phyloP scores from a whole-genome alignment of 2,888 invertebrate genomes.

The Eumerus sabulonum region DNA sequence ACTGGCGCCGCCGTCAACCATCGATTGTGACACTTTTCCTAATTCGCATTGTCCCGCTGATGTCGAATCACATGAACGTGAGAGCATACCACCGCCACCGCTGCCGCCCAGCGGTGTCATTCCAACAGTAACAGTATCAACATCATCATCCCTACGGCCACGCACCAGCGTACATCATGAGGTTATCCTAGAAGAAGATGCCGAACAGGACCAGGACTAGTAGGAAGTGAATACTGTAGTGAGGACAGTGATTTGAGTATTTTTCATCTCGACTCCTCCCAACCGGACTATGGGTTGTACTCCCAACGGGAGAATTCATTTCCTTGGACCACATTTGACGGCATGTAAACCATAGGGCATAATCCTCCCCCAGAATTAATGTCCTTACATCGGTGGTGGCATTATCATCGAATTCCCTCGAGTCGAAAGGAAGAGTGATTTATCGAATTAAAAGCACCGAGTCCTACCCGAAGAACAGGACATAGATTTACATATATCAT shows the following conservation, averaged over 20 bases:
- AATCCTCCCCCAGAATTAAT: slow-evolving; percentile 42
- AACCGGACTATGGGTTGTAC: slow-evolving; percentile 24
- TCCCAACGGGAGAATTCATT: slow-evolving; percentile 38
- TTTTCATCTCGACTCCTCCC: slow-evolving; percentile 32
- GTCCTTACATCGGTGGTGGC: slow-evolving; percentile 34
- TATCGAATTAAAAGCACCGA: slow-evolving; percentile 39
- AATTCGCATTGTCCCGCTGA: slow-evolving; percentile 27
- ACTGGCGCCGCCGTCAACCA: slow-evolving; percentile 35
- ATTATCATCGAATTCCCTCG: slow-evolving; percentile 28
- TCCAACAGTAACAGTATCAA: slow-evolving; percentile 67
- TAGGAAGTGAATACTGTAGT: no score
- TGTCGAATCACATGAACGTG: slow-evolving; percentile 53
- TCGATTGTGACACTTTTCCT: slow-evolving; percentile 55
- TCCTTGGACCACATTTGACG: slow-evolving; percentile 30
- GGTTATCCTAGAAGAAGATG: slow-evolving; percentile 72
- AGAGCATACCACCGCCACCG: slow-evolving; percentile 70
- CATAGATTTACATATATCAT: slow-evolving; percentile 37
- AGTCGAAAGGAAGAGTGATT: slow-evolving; percentile 44
- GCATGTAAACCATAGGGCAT: slow-evolving; percentile 23
- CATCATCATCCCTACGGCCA: slow-evolving; percentile 67
- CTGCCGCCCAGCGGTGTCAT: slow-evolving; percentile 70
- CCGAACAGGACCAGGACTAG: slow-evolving; percentile 70
- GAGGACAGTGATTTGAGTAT: slow-evolving; percentile 43
- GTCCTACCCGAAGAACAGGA: slow-evolving; percentile 8
- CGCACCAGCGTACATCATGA: slow-evolving; percentile 72